Conservation (phyloP, 2,888 invertebrate genomes). For the Sminthurinus aureus region DNA sequence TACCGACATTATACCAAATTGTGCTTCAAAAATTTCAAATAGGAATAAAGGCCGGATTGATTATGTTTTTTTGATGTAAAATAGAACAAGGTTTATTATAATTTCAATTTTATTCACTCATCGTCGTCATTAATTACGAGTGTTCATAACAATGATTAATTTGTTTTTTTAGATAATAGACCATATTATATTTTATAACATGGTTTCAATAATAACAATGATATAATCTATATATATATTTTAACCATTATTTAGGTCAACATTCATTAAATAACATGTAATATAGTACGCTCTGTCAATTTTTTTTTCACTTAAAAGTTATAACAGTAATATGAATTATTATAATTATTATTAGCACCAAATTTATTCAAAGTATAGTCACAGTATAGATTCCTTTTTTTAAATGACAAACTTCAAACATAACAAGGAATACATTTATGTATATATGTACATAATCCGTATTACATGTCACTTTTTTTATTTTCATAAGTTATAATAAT, state of each 20-base stretch:
- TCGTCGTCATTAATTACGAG: neutral
- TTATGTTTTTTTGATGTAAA: slow-evolving; percentile 28
- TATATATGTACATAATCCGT: neutral
- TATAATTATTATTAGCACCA: too few species aligned
- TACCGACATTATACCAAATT: too few species aligned
- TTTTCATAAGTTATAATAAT: neutral
- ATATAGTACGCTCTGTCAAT: neutral
- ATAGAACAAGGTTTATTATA: slow-evolving; percentile 20
- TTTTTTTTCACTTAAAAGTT: neutral
- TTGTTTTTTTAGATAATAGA: neutral
- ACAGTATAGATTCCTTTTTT: too few species aligned
- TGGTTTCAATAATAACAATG: slow-evolving; percentile 2
- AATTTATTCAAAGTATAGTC: too few species aligned
- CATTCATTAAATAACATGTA: slow-evolving; percentile 1
- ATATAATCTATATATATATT: neutral
- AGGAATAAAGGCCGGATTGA: neutral
- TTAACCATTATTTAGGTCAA: neutral
- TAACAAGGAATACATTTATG: slow-evolving; percentile 3
- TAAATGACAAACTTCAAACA: neutral
- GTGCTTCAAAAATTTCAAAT: neutral
- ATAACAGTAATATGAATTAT: neutral
- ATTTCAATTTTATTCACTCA: neutral
- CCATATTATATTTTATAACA: neutral
- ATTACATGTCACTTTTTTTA: neutral
- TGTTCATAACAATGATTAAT: slow-evolving; percentile 2